Evolutionary conservation across 1,140 invertebrate genomes (phyloP).

Genomic region (Dendroctonus valens): DNA sequence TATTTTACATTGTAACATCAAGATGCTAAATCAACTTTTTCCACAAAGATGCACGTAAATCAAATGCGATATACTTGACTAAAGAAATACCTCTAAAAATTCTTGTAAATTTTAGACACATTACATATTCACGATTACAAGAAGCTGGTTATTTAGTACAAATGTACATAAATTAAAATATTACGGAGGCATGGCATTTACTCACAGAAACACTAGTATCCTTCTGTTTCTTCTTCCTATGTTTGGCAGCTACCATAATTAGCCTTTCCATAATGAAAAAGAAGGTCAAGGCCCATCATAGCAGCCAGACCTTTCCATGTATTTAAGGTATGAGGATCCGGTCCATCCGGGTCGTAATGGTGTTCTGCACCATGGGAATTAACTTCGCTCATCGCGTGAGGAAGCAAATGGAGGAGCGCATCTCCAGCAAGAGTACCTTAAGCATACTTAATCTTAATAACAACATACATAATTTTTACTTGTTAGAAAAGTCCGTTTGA

Average conservation of each 20-base stretch:
- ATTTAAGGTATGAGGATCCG: conserved; percentile 59
- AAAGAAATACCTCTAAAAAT: too few species aligned
- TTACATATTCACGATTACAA: not conserved
- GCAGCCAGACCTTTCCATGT: conserved; percentile 83
- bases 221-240: conserved; percentile 66
- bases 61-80: too few species aligned
- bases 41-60: too few species aligned
- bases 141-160: not conserved
- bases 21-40: too few species aligned
- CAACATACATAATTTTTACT: not conserved
- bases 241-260: conserved; percentile 75
- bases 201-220: conserved; percentile 49
- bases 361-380: conserved; percentile 44
- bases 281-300: conserved; percentile 76
- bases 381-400: conserved; percentile 67
- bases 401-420: conserved; percentile 88
- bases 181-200: conserved; percentile 55
- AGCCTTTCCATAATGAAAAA: conserved; percentile 87
- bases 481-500: too few species aligned
- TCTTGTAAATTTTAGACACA: not conserved
- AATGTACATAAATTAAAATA: conserved; percentile 6
- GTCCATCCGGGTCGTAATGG: conserved; percentile 40
- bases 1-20: too few species aligned
- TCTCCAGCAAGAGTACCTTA: conserved; percentile 78
- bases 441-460: not conserved